Evolutionary conservation across 1,140 invertebrate species (phyloP).

Genomic region (Himalopsyche phryganea): DNA sequence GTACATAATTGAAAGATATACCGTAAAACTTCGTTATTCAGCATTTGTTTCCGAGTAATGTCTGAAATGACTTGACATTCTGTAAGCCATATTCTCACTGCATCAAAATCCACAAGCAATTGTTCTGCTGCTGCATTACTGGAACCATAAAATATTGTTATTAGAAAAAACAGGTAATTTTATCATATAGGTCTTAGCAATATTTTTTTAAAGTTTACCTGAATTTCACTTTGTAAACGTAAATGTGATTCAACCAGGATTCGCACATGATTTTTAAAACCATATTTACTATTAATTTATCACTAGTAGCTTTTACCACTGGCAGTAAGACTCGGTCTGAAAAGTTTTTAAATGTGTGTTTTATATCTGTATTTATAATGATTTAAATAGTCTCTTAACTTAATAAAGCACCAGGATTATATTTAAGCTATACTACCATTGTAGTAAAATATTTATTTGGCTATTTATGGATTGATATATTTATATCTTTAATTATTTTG

Average conservation of each 20-base stretch:
- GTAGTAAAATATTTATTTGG: too few species aligned
- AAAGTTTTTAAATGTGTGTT: conserved; percentile 38
- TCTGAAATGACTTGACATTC: conserved; percentile 56
- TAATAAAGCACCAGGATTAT: too few species aligned
- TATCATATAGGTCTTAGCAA: too few species aligned
- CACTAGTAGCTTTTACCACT: conserved; percentile 67
- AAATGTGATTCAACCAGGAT: conserved; percentile 81
- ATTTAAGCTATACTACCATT: too few species aligned
- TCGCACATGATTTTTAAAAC: conserved; percentile 77
- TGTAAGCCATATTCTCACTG: conserved; percentile 68
- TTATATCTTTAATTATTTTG: too few species aligned
- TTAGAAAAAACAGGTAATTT: too few species aligned
- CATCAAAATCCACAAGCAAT: conserved; percentile 70
- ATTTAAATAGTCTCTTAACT: too few species aligned
- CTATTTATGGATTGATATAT: too few species aligned
- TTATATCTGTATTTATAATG: too few species aligned
- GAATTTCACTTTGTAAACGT: conserved; percentile 74
- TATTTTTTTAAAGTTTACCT: too few species aligned
- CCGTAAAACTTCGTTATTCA: conserved; percentile 72
- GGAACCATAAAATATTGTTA: not conserved
- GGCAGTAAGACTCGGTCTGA: conserved; percentile 70
- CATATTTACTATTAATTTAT: conserved; percentile 69
- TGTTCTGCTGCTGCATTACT: conserved; percentile 67
- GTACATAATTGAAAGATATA: too few species aligned
- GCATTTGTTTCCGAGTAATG: conserved; percentile 60